Evolutionary conservation across 1,140 invertebrate species (phyloP).

Genomic region (Frieseomelitta varia): DNA sequence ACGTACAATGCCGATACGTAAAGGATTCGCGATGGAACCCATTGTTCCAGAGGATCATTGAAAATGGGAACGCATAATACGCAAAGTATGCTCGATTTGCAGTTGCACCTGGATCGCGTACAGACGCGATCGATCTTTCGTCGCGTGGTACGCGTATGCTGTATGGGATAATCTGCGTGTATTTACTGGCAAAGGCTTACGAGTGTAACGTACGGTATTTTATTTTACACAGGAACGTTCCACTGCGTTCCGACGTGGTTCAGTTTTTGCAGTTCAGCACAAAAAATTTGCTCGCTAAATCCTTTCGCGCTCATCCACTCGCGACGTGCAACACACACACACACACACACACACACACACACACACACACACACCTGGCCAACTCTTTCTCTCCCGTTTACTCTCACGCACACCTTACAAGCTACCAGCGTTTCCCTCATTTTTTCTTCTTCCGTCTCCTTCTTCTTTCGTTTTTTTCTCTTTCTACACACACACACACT

Average conservation of each 20-base stretch:
- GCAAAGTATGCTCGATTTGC: conserved; percentile 23
- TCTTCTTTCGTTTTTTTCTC: background rate
- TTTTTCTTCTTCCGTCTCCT: background rate
- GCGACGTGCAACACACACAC: conserved; percentile 26
- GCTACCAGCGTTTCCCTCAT: conserved; percentile 51
- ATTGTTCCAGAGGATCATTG: background rate
- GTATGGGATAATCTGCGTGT: conserved; percentile 56
- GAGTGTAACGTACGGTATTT: conserved; percentile 79
- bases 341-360: too few relatives aligned
- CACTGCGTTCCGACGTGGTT: conserved; percentile 61
- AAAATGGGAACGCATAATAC: conserved; percentile 3
- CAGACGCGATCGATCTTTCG: conserved; percentile 56
- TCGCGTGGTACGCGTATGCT: conserved; percentile 29
- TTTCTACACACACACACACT: too few relatives aligned
- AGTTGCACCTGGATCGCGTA: background rate
- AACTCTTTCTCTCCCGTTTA: conserved; percentile 15
- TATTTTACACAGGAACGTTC: conserved; percentile 78
- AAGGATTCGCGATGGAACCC: background rate
- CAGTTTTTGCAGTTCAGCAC: conserved; percentile 61
- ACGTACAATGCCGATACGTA: background rate
- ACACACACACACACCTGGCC: conserved; percentile 4
- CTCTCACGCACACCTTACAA: conserved; percentile 54
- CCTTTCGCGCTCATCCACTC: conserved; percentile 57
- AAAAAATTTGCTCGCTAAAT: conserved; percentile 65
- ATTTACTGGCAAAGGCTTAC: conserved; percentile 73